Evolutionary conservation across 2,888 invertebrate genomes (phyloP), one percentile per base, ranked within the genome.

Genomic region (Dioctria linearis): DNA sequence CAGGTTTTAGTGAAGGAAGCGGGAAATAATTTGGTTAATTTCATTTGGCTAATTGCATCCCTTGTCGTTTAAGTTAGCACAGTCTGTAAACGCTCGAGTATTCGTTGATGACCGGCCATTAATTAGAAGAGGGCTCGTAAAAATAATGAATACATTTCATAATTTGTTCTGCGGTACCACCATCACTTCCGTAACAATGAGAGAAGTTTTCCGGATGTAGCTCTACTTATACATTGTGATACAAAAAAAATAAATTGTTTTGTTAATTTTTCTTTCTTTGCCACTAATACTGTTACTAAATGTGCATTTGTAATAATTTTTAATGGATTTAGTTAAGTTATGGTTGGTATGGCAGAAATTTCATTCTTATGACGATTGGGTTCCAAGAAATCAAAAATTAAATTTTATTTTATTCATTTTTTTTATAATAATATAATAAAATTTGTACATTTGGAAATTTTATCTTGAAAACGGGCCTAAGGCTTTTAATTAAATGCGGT

Each of bases 21-120:
- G 61, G 61, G 73, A 80, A 80, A 71, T 73, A 73, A 73, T 80
- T 80, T 66, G 51, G 73, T 73, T 80, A 80, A 80, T 80, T 80
- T 73, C 73, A 80, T 80, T 80, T 80, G 67, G 69, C 80, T 80
- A 80, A 80, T 80, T 80, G 80, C 80, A 73, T 73, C 73, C 80
- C 80, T 80, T 80, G 80, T 80, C 71, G 80, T 73, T 59, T 13
- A 80, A 80, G 73, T 80, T 80, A 80, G 59, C 80, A 25, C 25
- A 80, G 65, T 61, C 61, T 25, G 61, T 39, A 61, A 25, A 37
- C 37, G 11, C 61, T 61, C 25, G 39, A 61, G 61, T 61, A 61
- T 25, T 61, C 25, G 61, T 61, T 61, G 61, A 61, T 61, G 61
- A 11, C 6, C 61, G 3, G 39, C 61, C 61, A 61, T 61, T 61